A percentile compares a stretch with the other conserved stretches of the same genome.
phyloP scores from a whole-genome alignment of 2,888 invertebrate genomes.

The Yponomeuta malinellus region DNA sequence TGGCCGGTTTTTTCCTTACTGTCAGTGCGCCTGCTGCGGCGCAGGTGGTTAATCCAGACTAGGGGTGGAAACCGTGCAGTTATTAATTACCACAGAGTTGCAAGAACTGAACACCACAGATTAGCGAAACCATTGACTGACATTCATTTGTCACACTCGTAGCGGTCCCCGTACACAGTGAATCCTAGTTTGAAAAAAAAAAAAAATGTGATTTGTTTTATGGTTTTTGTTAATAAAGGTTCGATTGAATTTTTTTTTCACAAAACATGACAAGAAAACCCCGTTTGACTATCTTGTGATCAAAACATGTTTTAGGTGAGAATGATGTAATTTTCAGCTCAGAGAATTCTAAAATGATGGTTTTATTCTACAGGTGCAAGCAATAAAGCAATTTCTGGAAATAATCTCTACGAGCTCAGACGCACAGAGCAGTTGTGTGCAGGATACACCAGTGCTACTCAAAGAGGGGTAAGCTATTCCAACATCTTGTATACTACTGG shows the following conservation, averaged over 20 bases:
- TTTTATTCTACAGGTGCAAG: slow-evolving; percentile 69
- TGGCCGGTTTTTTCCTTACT: background rate
- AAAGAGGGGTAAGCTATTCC: slow-evolving; percentile 89
- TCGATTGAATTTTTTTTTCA: background rate
- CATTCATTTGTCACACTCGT: background rate
- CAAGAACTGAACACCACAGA: background rate
- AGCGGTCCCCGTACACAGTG: too few species aligned
- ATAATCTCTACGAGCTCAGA: slow-evolving; percentile 89
- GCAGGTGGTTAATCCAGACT: too few species aligned
- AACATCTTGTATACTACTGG: background rate
- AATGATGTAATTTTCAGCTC: background rate
- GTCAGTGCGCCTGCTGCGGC: too few species aligned
- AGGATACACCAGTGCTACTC: slow-evolving; percentile 85
- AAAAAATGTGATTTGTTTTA: too few species aligned
- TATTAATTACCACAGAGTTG: too few species aligned
- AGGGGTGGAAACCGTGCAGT: too few species aligned
- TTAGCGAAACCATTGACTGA: background rate
- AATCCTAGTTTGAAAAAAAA: too few species aligned
- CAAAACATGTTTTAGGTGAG: background rate
- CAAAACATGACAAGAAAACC: too few species aligned
- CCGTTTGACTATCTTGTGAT: too few species aligned
- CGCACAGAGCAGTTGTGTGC: slow-evolving; percentile 75
- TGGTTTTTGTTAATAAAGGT: background rate
- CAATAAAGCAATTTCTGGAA: slow-evolving; percentile 90
- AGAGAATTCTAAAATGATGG: too few species aligned